Conservation (phyloP, 2,888 invertebrate species). For the Eilema depressum region DNA sequence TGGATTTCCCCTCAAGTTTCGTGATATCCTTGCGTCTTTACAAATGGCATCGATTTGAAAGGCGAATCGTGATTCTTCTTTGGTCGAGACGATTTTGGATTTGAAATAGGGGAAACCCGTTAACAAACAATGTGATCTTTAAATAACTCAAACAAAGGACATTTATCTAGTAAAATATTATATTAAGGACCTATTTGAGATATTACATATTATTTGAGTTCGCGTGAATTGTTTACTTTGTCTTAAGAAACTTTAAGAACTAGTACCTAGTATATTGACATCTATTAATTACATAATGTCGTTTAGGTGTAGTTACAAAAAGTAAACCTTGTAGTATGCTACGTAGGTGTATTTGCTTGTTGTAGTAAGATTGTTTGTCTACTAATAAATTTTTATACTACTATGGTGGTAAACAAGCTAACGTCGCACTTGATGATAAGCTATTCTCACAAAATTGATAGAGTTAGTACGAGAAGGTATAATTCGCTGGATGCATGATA, state of each 20-base stretch:
- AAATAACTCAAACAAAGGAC: constrained; percentile 17
- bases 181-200: neutral
- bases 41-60: constrained; percentile 83
- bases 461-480: too few relatives aligned
- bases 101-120: constrained; percentile 71
- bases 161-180: neutral
- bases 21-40: constrained; percentile 79
- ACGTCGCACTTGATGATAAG: neutral
- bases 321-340: constrained; percentile 6
- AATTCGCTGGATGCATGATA: too few relatives aligned
- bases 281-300: constrained; percentile 11
- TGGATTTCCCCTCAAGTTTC: constrained; percentile 79
- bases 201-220: neutral
- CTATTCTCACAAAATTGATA: neutral
- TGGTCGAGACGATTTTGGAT: constrained; percentile 67
- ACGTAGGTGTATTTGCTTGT: neutral
- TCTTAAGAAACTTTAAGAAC: neutral
- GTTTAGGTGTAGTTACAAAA: neutral
- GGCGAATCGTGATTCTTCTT: constrained; percentile 81
- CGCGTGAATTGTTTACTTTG: neutral
- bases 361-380: neutral
- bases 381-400: neutral
- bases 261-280: neutral
- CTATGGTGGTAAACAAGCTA: neutral
- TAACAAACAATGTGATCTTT: constrained; percentile 28